phyloP scores from a whole-genome alignment of 2,888 invertebrate species.

The Cyclophora punctaria region DNA sequence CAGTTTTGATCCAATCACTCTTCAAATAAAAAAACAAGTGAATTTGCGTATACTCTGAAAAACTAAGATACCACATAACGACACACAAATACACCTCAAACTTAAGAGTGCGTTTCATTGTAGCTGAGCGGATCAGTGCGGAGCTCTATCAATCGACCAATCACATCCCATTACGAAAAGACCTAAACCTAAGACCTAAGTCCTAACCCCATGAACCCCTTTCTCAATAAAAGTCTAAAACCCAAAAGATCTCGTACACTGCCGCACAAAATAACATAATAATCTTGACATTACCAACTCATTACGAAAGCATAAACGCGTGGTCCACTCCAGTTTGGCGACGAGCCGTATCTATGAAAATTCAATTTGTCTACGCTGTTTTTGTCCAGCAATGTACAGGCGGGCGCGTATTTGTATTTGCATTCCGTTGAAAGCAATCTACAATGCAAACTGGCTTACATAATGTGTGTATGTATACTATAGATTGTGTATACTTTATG shows the following conservation, averaged over 20 bases:
- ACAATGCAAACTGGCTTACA: slow-evolving; percentile 64
- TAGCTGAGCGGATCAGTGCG: too few relatives aligned
- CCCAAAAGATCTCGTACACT: slow-evolving; percentile 2
- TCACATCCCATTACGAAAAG: too few relatives aligned
- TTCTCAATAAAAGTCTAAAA: background rate
- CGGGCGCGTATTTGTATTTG: slow-evolving; percentile 55
- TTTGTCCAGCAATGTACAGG: slow-evolving; percentile 44
- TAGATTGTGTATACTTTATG: slow-evolving; percentile 19
- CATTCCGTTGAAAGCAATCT: slow-evolving; percentile 58
- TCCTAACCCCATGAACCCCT: too few relatives aligned
- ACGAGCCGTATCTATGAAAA: slow-evolving; percentile 52
- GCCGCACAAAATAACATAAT: slow-evolving; percentile 3
- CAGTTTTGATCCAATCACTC: too few relatives aligned
- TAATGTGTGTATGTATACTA: slow-evolving; percentile 27
- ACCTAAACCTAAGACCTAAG: too few relatives aligned
- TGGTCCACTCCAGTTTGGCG: slow-evolving; percentile 6
- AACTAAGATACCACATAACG: too few relatives aligned
- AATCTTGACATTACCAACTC: slow-evolving; percentile 16
- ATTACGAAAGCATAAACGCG: slow-evolving; percentile 21
- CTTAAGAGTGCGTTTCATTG: too few relatives aligned
- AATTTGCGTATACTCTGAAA: too few relatives aligned
- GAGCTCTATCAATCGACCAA: too few relatives aligned
- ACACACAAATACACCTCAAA: too few relatives aligned
- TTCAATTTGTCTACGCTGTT: slow-evolving; percentile 56
- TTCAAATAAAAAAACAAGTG: too few relatives aligned